Base-by-base conservation (phyloP, 2,888 invertebrate genomes). In the Plagiodera versicolora region DNA sequence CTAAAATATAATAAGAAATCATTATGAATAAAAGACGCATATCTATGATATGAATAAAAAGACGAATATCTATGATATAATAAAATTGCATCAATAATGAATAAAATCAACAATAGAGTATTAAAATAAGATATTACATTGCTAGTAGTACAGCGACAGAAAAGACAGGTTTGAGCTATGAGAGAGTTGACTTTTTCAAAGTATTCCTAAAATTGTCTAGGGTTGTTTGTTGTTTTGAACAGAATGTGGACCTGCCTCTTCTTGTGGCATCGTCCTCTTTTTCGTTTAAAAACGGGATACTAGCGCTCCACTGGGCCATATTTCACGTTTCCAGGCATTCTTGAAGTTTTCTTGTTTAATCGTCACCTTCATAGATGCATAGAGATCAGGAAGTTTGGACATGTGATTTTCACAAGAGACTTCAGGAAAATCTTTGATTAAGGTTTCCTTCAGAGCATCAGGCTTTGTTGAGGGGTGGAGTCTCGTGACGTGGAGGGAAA, bases 251-350 rank as follows among this genome's bases (percentile, higher is more conserved):
- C 49, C 28, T 49, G 49, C 28, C 49, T 45, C 8, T 45, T 49
- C 28, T 49, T 24, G 28, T 28, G 52, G 52, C 44, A 44, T 52
- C 52, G 44, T 35, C 35, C 52, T 20, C 19, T 44, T 35, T 52
- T 52, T 52, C 52, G 44, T 52, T 52, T 39, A 52, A 52, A 52
- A 52, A 35, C 52, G 52, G 35, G 52, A 52, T 52, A 52, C 52
- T 19, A 52, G n/a, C 28, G 49, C 49, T 49, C 49, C 49, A 16
- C 49, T 49, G 11, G 49, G 24, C 49, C 49, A 49, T 28, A 19
- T 52, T 19, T 52, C 52, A 52, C 35, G 52, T 44, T 52, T 52
- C 52, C 52, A 52, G 18, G 52, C 39, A 30, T 35, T 39, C n/a
- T 52, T 35, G 20, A 52, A 52, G 44, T 35, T 35, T 52, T 52